Evolutionary conservation across 2,113 vertebrate species (phyloP), one percentile per base, ranked within the genome.

Genomic region (Hippocampus guttulatus): DNA sequence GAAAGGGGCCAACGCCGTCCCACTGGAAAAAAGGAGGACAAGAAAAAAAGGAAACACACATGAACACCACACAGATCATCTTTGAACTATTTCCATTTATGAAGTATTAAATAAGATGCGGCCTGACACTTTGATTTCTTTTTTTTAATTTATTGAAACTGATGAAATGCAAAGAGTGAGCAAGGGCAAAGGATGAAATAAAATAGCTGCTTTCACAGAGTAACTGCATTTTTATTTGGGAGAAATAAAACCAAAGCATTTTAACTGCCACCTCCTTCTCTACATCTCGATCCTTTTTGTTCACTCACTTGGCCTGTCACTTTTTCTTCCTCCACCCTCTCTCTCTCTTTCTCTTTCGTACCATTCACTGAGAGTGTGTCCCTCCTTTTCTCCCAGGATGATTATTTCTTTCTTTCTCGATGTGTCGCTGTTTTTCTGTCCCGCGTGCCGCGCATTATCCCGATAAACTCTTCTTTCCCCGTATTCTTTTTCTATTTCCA

Each of bases 1-100:
- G 96, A 85, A 99, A 95, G 85, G 96, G 97, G 80, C 97, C 96
- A 71, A 96, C 95, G 7, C 97, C 97, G 87, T 99, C 97, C 97
- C 97, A 99, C 97, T 99, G 89, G 27, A 58, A 71, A 67, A 66
- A 20, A 64, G 25, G 70, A 9, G 27, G 33, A 38, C 33, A 38
- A 38, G 33, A 38, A 38, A 83, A 6, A 61, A 15, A 69, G 55
- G 10, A 64, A 54, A 68, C 1, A 5, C 3, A 14, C 43, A 45
- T 38, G 33, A 38, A 38, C 33, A 38, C 33, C 2, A 33, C 30
- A 33, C 30, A 33, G 30, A 33, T 33, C 30, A 33, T 33, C 3
- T 33, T 33, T 33, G 33, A 33, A 33, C 33, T 38, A 38, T 38
- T 38, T 38, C 33, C 33, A 38, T 38, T 38, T 38, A 38, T 38